Evolutionary conservation across 2,113 vertebrate genomes (phyloP).

Genomic region (Sula dactylatra): DNA sequence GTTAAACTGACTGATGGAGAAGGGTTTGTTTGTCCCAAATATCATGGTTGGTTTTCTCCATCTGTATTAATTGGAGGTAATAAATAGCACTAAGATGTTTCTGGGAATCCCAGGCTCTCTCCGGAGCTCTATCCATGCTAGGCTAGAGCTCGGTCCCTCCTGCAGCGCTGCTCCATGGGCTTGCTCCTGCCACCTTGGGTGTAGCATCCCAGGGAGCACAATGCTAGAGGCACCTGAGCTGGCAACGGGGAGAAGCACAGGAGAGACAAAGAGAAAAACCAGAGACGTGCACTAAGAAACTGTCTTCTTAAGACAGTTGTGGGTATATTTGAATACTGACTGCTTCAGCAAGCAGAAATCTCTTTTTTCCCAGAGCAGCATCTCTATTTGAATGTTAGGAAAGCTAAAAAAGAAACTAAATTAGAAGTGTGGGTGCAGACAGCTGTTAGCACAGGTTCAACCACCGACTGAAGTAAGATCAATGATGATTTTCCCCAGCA

Average conservation of each 20-base stretch:
- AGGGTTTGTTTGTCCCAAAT: neutral
- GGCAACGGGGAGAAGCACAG: accelerated
- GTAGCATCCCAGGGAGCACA: neutral
- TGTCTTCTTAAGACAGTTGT: neutral
- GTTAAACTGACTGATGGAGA: accelerated
- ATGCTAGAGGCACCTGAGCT: neutral
- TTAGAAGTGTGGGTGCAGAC: neutral
- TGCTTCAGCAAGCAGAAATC: neutral
- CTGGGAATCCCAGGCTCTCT: neutral
- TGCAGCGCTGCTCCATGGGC: accelerated
- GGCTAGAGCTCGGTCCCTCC: neutral
- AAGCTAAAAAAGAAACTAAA: neutral
- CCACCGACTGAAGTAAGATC: neutral
- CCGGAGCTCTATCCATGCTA: neutral
- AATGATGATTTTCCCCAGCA: neutral
- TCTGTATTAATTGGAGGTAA: neutral
- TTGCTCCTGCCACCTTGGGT: neutral
- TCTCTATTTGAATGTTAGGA: neutral
- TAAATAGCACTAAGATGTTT: accelerated
- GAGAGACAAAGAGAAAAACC: neutral
- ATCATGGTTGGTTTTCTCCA: accelerated
- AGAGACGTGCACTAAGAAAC: neutral
- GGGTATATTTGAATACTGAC: neutral
- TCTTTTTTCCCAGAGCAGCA: neutral
- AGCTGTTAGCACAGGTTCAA: neutral